Evolutionary conservation across 2,113 vertebrate genomes (phyloP), one percentile per base, ranked within the genome.

Genomic region (Myiozetetes cayanensis): DNA sequence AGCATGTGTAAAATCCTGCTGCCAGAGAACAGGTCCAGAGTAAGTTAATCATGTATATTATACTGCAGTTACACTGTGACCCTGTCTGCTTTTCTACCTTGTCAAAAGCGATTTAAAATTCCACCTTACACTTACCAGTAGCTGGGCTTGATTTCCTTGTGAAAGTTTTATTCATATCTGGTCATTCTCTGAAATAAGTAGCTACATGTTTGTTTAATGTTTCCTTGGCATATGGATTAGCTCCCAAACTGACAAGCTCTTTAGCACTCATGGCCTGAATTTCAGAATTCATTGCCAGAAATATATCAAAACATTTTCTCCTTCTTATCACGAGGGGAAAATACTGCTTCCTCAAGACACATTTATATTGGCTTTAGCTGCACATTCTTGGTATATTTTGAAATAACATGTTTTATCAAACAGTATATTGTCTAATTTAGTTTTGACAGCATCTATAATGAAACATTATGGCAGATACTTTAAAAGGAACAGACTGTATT

Each of bases 231-330:
- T 95, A 92, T 87, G 85, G 89, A 88, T 90, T 80, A 75, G 35
- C 39, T 97, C 67, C 78, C 68, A 94, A 94, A 92, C 65, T 94
- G 92, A 81, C 87, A 95, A 90, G 73, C 33, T 87, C 35, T 93
- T 97, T 94, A 89, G 82, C 93, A 74, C 77, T 96, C n/a, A 41
- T 61, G 55, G 76, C 74, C 85, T 83, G 65, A 31, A 72, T 96
- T 96, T 96, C 49, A 91, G 50, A 80, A 74, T 76, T 87, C 33
- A 25, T 77, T 94, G 96, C 77, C 92, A 95, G 94, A 96, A 96
- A 87, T 75, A 79, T 70, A 95, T 94, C 92, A 96, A 96, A 96
- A 95, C 71, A 92, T 80, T 93, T 79, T 90, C 71, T 96, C 24
- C 47, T 95, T 70, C 76, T 71, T 95, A 62, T 87, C 73, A 71